These are phyloP conservation scores for Dryadula phaetusa DNA, from an alignment of 2,888 invertebrate genomes.

Conservation along the genomic window DNA sequence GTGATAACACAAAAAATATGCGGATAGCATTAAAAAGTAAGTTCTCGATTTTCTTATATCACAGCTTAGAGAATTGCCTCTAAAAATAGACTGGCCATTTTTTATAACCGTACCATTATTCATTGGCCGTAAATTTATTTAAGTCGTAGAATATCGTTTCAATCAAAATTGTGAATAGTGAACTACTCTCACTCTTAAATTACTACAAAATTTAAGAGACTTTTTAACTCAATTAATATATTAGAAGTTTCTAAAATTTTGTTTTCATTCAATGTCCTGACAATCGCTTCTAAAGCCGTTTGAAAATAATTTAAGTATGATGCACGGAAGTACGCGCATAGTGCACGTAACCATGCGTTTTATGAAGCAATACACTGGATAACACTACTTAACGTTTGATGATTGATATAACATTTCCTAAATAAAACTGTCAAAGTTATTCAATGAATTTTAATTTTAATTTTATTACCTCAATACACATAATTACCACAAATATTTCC, in stretches of 20 bases:
- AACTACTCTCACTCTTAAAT: too few relatives aligned
- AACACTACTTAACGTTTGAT: constrained; percentile 19
- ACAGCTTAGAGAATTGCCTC: constrained; percentile 18
- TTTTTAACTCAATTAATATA: too few relatives aligned
- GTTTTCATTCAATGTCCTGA: constrained; percentile 41
- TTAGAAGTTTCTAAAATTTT: too few relatives aligned
- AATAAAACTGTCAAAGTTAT: not conserved
- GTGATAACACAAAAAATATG: not conserved
- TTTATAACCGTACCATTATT: constrained; percentile 32
- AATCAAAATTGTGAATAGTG: not conserved
- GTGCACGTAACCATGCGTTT: constrained; percentile 33
- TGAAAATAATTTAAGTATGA: constrained; percentile 27
- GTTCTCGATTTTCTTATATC: not conserved
- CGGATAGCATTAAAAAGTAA: not conserved
- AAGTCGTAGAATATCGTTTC: too few relatives aligned
- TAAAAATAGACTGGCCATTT: constrained; percentile 10
- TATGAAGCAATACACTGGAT: constrained; percentile 31
- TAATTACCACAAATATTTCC: not conserved
- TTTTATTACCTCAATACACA: not conserved
- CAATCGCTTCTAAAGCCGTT: constrained; percentile 37
- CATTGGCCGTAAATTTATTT: constrained; percentile 23
- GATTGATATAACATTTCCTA: constrained; percentile 30
- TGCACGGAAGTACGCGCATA: constrained; percentile 37
- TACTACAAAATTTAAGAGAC: too few relatives aligned
- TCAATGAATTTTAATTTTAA: not conserved